Evolutionary conservation across 2,113 vertebrate species (phyloP), one percentile per base, ranked within the genome.

Genomic region (Centropus bengalensis): DNA sequence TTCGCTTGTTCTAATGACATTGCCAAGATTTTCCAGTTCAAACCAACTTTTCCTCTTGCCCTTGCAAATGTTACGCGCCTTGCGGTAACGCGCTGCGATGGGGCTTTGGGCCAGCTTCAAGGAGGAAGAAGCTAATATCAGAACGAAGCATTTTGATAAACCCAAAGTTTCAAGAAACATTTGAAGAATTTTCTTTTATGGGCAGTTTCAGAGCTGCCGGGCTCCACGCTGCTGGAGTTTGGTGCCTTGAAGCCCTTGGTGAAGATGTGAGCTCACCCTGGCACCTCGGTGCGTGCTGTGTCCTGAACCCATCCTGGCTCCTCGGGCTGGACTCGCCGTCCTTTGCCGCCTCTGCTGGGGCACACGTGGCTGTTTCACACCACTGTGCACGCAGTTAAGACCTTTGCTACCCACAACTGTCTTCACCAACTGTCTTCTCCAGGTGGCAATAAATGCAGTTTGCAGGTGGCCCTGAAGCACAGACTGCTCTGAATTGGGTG

Each of bases 1-100:
- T 95, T 78, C 83, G 26, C 95, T 91, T 78, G 88, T 95, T 88
- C 88, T 88, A 86, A 70, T 47, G 91, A 70, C 91, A 86, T 9
- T 14, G 92, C 82, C 8, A 7, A 18, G 66, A 93, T 88, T 88
- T 95, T 93, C 91, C 95, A 91, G 92, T 44, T 88, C 91, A 47
- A 83, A 81, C 83, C 6, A 26, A 91, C 86, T 94, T 90, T 55
- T 93, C 68, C 4, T 77, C 77, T 93, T 12, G 68, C 59, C 62
- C 73, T 88, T 83, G 92, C 47, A 86, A 87, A 74, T 80, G 88
- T 88, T 80, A 28, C 18, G 20, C 16, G 69, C 94, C 26, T 82
- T 12, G 47, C 11, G 21, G 85, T 87, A 88, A 91, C 78, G 24
- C 54, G 13, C 44, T 44, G 79, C 54, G 91, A 86, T 69, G 58